Base-by-base conservation (phyloP, 2,888 invertebrate genomes). In the Caenorhabditis sp. region DNA sequence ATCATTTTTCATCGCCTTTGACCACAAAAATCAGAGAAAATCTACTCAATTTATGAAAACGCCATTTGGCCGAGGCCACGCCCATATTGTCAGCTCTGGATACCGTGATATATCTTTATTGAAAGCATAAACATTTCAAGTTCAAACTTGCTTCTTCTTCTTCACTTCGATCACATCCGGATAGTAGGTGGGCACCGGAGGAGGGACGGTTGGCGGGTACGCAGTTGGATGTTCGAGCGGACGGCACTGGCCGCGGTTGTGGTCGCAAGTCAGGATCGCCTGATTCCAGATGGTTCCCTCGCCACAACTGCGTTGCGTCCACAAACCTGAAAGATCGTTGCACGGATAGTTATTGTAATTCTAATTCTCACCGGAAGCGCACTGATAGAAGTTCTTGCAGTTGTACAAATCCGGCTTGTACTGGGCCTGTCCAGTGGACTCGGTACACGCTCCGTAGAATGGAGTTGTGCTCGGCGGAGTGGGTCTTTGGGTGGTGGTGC, bases 201-300 rank as follows among this genome's bases (percentile, higher is more conserved):
- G 37, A 39, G 22, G 13, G 17, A 17, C n/a, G 11, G 26, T 45
- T 27, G 61, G 17, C n/a, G 48, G 46, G 11, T 9, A 0, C 17
- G 32, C 15, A 13, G 56, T 26, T 45, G 59, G 59, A n/a, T 20
- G 17, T 41, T 20, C 41, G 17, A 41, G 22, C 1, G 56, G 41
- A 1, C 46, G 39, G 41, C 70, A 70, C 39, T 59, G 59, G 2
- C 70, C 70, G 17, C 59, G 43, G 26, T 70, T 46, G 17, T 70
- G 70, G 20, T 59, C 70, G 45, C 70, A 70, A 6, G 59, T 53
- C 0, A 70, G 46, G 4, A 53, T 27, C 13, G 7, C 1, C 45
- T 70, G 70, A 20, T 45, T 37, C 70, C 70, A 70, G 20, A 70
- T 35, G 13, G 70, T 70, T 27, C 59, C 70, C 6, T 15, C 37